Percentiles rank a stretch among this genome's conserved stretches.
Conservation (phyloP, 1,140 invertebrate genomes). For the Melanaphis sacchari region DNA sequence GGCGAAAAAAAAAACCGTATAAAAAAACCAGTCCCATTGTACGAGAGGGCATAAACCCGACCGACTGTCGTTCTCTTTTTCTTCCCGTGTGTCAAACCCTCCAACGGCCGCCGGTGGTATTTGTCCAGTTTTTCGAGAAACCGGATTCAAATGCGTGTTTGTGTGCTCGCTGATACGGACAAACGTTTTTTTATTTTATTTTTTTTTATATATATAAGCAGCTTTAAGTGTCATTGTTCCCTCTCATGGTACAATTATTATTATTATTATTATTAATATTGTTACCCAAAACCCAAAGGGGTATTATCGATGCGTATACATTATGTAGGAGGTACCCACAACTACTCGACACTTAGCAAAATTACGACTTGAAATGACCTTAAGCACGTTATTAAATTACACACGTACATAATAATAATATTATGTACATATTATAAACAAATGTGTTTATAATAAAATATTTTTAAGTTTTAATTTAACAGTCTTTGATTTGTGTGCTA, state of each 20-base stretch:
- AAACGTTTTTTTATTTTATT: neutral
- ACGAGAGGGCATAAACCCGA: constrained; percentile 52
- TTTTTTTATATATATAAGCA: neutral
- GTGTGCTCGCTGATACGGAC: neutral
- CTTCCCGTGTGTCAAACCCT: constrained; percentile 47
- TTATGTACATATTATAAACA: neutral
- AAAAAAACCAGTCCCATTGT: constrained; percentile 55
- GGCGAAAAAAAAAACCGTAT: constrained; percentile 29
- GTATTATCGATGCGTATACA: neutral
- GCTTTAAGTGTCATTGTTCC: constrained; percentile 47
- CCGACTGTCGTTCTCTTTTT: constrained; percentile 54
- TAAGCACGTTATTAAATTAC: neutral
- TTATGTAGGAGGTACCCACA: neutral
- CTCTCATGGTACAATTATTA: neutral
- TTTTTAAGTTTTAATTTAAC: neutral
- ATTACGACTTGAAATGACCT: neutral
- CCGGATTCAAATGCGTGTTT: constrained; percentile 28
- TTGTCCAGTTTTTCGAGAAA: constrained; percentile 56
- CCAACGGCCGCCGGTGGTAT: constrained; percentile 6
- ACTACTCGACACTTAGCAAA: neutral
- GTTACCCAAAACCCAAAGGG: neutral
- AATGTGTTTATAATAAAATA: neutral
- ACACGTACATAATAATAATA: neutral
- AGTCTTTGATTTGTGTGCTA: neutral
- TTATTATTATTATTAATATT: neutral